Conservation (phyloP, 2,797 vertebrate genomes). For the Leucoraja ocellata region DNA sequence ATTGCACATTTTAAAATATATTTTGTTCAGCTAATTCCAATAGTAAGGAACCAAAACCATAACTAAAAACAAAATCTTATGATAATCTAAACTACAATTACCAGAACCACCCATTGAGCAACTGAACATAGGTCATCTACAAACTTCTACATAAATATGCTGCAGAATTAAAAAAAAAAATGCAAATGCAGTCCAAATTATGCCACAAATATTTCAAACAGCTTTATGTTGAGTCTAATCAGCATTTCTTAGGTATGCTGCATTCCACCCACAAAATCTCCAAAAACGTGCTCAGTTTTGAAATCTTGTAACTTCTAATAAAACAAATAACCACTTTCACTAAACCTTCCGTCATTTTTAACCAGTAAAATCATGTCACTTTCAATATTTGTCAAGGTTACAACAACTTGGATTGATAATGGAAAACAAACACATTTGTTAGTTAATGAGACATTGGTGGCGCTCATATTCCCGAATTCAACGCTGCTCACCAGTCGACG, state of each 20-base stretch:
- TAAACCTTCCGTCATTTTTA: not conserved
- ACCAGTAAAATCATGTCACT: not conserved
- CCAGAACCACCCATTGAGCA: not conserved
- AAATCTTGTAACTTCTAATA: not conserved
- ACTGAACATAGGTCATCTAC: not conserved
- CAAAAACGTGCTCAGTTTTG: not conserved
- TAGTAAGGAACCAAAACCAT: not conserved
- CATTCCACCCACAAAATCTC: not conserved
- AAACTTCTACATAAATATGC: not conserved
- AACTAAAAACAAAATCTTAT: not conserved
- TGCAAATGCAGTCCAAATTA: not conserved
- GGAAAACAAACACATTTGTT: not conserved
- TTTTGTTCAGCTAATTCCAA: not conserved
- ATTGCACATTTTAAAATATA: no score
- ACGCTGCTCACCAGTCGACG: constrained; percentile 78
- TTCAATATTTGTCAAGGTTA: not conserved
- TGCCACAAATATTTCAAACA: not conserved
- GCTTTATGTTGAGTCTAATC: not conserved
- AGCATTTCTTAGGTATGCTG: not conserved
- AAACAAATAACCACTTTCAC: not conserved
- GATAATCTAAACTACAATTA: not conserved
- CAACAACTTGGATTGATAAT: not conserved
- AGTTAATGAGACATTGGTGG: not conserved
- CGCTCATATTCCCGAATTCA: not conserved
- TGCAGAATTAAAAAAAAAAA: not conserved